Conservation (phyloP, 1,140 invertebrate species). For the Plutomurus gul region DNA sequence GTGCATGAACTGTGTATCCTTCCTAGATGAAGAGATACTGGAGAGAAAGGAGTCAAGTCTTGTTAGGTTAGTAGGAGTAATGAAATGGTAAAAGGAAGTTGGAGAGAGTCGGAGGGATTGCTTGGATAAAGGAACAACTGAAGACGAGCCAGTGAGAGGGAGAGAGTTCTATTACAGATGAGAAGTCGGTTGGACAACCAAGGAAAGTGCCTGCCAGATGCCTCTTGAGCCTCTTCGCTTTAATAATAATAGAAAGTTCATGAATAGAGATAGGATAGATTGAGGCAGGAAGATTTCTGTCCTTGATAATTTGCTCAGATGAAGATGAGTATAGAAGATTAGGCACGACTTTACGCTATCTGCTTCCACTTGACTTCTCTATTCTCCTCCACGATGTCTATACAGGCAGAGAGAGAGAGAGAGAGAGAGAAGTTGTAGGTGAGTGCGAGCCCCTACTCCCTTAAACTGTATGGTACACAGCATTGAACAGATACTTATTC, state of each 20-base stretch:
- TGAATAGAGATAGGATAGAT: conserved; percentile 26
- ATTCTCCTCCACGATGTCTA: neutral
- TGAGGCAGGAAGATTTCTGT: conserved; percentile 19
- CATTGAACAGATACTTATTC: no score
- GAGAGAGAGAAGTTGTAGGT: no score
- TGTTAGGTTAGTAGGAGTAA: neutral
- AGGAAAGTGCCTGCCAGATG: conserved; percentile 18
- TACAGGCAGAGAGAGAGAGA: no score
- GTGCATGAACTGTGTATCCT: neutral
- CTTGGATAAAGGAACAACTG: neutral
- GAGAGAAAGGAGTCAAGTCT: neutral
- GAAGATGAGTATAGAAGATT: conserved; percentile 29
- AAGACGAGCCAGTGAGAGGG: neutral
- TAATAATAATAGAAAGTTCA: conserved; percentile 30
- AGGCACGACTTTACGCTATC: conserved; percentile 19
- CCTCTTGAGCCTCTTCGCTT: conserved; percentile 18
- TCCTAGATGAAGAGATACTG: conserved; percentile 3
- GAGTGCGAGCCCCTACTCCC: no score
- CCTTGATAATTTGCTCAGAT: conserved; percentile 27
- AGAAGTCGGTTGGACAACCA: neutral
- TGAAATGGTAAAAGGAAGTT: conserved; percentile 4
- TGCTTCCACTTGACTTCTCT: conserved; percentile 9
- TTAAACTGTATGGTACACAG: no score
- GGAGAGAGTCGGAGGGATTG: neutral
- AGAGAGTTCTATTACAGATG: neutral